Evolutionary conservation across 2,113 vertebrate genomes (phyloP).

Genomic region (Nestor notabilis): DNA sequence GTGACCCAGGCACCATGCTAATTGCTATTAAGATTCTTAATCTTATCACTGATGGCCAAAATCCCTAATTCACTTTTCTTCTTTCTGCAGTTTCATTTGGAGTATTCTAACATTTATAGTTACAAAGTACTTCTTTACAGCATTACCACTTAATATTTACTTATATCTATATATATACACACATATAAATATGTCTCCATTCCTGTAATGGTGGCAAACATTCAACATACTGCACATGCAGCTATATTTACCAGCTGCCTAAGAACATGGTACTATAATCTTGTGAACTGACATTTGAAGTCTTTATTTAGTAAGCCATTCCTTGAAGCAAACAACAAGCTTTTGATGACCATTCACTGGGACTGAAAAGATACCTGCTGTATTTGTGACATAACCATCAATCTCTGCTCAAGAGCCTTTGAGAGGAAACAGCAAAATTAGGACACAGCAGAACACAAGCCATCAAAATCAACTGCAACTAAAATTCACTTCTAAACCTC

Average conservation of each 20-base stretch:
- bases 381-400: neutral
- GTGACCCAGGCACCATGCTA: neutral
- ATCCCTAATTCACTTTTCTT: neutral
- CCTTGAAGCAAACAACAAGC: neutral
- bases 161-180: neutral
- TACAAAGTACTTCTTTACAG: neutral
- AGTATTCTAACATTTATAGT: neutral
- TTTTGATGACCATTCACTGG: neutral
- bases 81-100: neutral
- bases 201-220: neutral
- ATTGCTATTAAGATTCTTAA: neutral
- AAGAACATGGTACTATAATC: rapidly evolving
- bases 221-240: neutral
- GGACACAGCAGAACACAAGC: neutral
- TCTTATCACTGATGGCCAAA: neutral
- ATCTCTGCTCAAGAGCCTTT: neutral
- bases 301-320: neutral
- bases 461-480: neutral
- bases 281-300: neutral
- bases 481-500: slow-evolving; percentile 1
- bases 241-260: neutral
- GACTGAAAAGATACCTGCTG: neutral
- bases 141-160: neutral
- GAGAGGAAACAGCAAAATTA: neutral
- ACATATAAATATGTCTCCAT: rapidly evolving